Base-by-base conservation (phyloP, 2,113 vertebrate species). In the Bufo gargarizans region DNA sequence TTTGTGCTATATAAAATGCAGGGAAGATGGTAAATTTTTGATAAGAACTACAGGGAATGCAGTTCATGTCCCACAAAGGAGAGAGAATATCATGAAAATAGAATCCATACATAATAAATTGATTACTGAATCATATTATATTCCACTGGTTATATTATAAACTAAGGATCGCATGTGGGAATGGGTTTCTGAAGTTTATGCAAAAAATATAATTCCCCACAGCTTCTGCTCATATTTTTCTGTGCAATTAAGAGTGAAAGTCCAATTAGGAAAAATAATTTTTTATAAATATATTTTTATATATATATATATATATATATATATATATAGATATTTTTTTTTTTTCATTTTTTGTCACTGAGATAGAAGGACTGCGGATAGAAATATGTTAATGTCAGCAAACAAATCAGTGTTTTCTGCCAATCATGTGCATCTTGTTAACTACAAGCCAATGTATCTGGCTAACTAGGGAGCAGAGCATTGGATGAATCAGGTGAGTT, bases 11-110 rank as follows among this genome's bases (percentile, higher is more conserved):
- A 58, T 33, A 81, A 87, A 87, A 87, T 87, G 77, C 86, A 45
- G 86, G 86, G 33, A 71, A 69, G 77, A 87, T 87, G 86, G 86
- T 87, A 50, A 87, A 87, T 87, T 87, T 87, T 87, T 87, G 77
- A 87, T 87, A 87, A 69, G 63, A 79, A 79, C 86, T 87, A 80
- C 63, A 43, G 86, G 86, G 77, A 87, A 80, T 45, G 58, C 49
- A 80, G 77, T 80, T 81, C 50, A 87, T 80, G 50, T 87, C 22
- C 86, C 86, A 80, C 86, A 55, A 87, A 87, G 77, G 86, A 87
- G 47, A 71, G n/a, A 69, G 53, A 55, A 71, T 80, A 80, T 79
- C 47, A 14, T 86, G 61, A 50, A 87, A 80, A 87, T 78, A 12
- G 74, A 87, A 87, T 77, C 76, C 85, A 87, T 87, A 65, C 59